A percentile compares a stretch with the other conserved stretches of the same genome.
These are phyloP conservation scores for Pachyrhynchus sulphureomaculatus DNA, from an alignment of 1,140 invertebrate genomes.

Conservation along the genomic window DNA sequence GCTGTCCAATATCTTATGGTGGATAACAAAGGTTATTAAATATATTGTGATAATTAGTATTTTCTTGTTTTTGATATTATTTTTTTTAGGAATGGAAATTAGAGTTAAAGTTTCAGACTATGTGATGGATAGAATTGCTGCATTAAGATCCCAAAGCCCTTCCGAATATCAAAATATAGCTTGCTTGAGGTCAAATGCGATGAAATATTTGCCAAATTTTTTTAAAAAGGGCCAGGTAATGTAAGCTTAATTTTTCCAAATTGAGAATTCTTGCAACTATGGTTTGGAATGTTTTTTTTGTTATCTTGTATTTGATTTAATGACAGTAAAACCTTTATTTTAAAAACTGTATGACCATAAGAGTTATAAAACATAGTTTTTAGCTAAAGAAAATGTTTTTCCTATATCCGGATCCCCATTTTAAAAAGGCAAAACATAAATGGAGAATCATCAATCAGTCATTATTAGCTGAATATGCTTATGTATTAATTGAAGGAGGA, in stretches of 20 bases:
- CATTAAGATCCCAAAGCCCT: slow-evolving; percentile 74
- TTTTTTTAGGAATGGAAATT: slow-evolving; percentile 79
- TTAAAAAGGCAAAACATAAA: slow-evolving; percentile 98
- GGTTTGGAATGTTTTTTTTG: too few relatives aligned
- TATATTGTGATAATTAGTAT: too few relatives aligned
- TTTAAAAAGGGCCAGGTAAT: slow-evolving; percentile 91
- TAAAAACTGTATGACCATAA: too few relatives aligned
- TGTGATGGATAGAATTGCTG: slow-evolving; percentile 92
- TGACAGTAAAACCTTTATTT: too few relatives aligned
- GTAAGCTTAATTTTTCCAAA: slow-evolving; percentile 6
- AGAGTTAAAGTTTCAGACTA: slow-evolving; percentile 98
- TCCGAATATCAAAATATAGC: slow-evolving; percentile 91
- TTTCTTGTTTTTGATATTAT: too few relatives aligned
- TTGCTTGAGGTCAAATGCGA: slow-evolving; percentile 94
- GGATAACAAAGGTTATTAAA: background rate
- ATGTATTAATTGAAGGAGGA: slow-evolving; percentile 81
- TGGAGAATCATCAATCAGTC: slow-evolving; percentile 97
- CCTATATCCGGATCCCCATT: slow-evolving; percentile 99
- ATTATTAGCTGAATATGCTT: slow-evolving; percentile 95
- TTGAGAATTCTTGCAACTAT: background rate
- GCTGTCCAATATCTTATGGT: too few relatives aligned
- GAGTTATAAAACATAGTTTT: too few relatives aligned
- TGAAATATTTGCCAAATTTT: slow-evolving; percentile 98
- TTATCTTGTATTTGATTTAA: too few relatives aligned
- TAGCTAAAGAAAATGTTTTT: slow-evolving; percentile 99